phyloP scores from a whole-genome alignment of 2,113 vertebrate species.

The Danio rerio region GRCz12tu NC_133188.1:20466001-20466500 shows the following conservation, averaged over 20 bases:
- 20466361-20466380: background rate
- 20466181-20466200: too few species aligned
- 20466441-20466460: background rate
- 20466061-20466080: background rate
- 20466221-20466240: background rate
- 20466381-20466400: background rate
- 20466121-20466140: too few species aligned
- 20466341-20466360: background rate
- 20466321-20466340: background rate
- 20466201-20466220: background rate
- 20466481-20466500: background rate
- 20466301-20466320: background rate
- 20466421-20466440: background rate
- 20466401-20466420: background rate
- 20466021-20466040: constrained; percentile 4
- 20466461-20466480: background rate
- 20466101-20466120: background rate
- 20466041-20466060: constrained; percentile 5
- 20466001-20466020: constrained; percentile 1
- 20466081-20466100: background rate
- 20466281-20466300: background rate
- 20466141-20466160: too few species aligned
- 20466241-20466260: background rate
- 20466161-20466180: background rate
- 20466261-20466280: background rate